phyloP scores from a whole-genome alignment of 2,113 vertebrate species.

The Chionis minor region DNA sequence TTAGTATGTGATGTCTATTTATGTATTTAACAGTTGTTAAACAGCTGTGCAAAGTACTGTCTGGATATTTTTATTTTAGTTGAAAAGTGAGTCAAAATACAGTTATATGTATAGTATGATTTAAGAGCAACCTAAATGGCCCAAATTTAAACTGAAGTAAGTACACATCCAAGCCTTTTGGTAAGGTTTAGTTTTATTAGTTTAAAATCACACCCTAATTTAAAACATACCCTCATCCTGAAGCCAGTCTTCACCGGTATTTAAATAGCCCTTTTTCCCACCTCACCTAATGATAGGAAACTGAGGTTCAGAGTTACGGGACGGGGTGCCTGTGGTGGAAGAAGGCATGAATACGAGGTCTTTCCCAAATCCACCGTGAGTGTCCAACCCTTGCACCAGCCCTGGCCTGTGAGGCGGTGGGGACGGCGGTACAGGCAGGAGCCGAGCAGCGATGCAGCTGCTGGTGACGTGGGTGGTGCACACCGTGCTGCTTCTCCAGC shows the following conservation, averaged over 20 bases:
- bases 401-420: fast-evolving
- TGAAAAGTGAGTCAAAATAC: conserved; percentile 40
- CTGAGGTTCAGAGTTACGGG: background rate
- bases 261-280: background rate
- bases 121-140: background rate
- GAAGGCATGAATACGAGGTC: background rate
- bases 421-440: background rate
- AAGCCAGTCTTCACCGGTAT: background rate
- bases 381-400: background rate
- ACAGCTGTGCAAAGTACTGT: conserved; percentile 34
- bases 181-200: conserved; percentile 19
- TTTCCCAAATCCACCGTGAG: background rate
- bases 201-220: conserved; percentile 24
- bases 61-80: conserved; percentile 48
- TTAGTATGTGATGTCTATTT: conserved; percentile 41
- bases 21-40: conserved; percentile 44
- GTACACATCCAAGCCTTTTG: background rate
- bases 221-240: background rate
- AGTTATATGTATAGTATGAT: background rate
- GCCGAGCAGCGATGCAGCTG: background rate
- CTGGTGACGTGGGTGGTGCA: too few species aligned
- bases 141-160: conserved; percentile 15
- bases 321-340: background rate
- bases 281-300: background rate
- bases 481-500: background rate